phyloP scores from a whole-genome alignment of 2,113 vertebrate genomes.

The Tetraodon nigroviridis region DNA sequence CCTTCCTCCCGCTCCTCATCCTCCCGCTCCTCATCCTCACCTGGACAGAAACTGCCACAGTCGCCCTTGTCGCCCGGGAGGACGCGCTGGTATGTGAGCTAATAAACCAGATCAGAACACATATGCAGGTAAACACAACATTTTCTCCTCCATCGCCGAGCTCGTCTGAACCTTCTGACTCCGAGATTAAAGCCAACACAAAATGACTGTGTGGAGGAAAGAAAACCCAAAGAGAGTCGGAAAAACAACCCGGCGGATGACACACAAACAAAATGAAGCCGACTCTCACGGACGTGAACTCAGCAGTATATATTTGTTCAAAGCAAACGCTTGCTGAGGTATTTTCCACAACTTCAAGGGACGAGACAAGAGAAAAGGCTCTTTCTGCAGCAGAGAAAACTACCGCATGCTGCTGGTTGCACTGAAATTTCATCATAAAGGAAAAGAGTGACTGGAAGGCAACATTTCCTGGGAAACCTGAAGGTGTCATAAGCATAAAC shows the following conservation, averaged over 20 bases:
- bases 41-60: too few species aligned
- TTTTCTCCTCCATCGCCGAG: too few species aligned
- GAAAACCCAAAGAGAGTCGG: neutral
- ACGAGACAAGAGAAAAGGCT: neutral
- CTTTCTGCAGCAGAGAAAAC: constrained; percentile 5
- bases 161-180: too few species aligned
- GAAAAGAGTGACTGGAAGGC: neutral
- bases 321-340: constrained; percentile 9
- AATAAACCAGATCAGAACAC: too few species aligned
- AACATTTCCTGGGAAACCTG: too few species aligned
- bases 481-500: neutral
- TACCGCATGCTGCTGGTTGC: constrained; percentile 20
- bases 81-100: too few species aligned
- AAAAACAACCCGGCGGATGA: neutral
- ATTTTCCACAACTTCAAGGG: neutral
- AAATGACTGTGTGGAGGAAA: neutral
- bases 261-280: constrained; percentile 14
- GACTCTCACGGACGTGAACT: constrained; percentile 16
- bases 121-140: too few species aligned
- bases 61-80: too few species aligned
- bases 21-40: too few species aligned
- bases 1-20: too few species aligned
- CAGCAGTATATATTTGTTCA: constrained; percentile 3
- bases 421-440: constrained; percentile 28
- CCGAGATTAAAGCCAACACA: constrained; percentile 6